These are phyloP conservation scores for Coptodon rendalli DNA, from an alignment of 2,113 vertebrate genomes.

Conservation along the genomic window DNA sequence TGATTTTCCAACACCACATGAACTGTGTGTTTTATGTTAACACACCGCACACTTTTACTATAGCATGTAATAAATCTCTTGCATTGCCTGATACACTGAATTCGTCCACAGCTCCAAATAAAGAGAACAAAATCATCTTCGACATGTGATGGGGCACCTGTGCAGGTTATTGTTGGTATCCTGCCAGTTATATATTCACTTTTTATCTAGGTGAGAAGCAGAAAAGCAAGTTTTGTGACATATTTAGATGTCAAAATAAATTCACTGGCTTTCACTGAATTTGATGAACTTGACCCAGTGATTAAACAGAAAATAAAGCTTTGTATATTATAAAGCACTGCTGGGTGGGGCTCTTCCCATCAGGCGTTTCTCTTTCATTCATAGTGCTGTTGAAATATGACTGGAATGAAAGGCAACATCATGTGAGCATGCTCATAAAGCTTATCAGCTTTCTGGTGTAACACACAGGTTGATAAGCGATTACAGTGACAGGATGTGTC, in stretches of 20 bases:
- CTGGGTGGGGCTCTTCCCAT: background rate
- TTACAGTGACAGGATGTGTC: background rate
- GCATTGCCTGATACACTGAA: background rate
- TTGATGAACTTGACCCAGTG: background rate
- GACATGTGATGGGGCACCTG: background rate
- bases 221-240: background rate
- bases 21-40: background rate
- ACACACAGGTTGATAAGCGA: background rate
- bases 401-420: slow-evolving; percentile 8
- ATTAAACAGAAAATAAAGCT: background rate
- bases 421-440: background rate
- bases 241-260: background rate
- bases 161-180: background rate
- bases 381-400: background rate
- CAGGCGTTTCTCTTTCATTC: background rate
- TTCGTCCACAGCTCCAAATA: background rate
- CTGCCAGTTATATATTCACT: background rate
- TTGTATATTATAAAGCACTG: background rate
- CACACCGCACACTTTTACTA: rapidly evolving
- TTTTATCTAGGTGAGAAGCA: background rate
- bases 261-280: background rate
- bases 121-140: background rate
- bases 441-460: background rate
- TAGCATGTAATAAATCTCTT: background rate
- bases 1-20: background rate